Evolutionary conservation across 2,888 invertebrate genomes (phyloP).

Genomic region (Drosophila villosipedis): DNA sequence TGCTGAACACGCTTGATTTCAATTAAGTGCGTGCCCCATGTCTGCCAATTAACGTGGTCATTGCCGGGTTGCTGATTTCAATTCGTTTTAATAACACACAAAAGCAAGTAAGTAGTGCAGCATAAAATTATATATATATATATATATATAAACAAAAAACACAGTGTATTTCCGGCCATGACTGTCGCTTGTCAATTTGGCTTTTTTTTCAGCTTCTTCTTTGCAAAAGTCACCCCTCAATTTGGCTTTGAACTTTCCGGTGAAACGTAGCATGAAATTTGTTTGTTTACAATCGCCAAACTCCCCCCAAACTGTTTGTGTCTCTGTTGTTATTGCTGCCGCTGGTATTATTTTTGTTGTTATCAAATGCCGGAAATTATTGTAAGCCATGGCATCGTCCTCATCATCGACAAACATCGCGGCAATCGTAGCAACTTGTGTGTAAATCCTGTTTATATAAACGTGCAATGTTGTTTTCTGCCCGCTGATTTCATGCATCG

Average conservation of each 20-base stretch:
- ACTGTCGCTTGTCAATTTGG: conserved; percentile 68
- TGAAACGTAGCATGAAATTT: conserved; percentile 77
- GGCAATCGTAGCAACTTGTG: conserved; percentile 56
- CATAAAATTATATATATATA: neutral
- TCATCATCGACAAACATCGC: conserved; percentile 51
- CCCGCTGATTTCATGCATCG: conserved; percentile 75
- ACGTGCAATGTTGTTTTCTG: conserved; percentile 37
- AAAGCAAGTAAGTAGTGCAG: conserved; percentile 9
- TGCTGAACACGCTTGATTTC: conserved; percentile 65
- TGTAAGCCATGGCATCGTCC: conserved; percentile 62
- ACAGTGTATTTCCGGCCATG: conserved; percentile 62
- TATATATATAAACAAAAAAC: neutral
- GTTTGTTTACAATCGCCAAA: conserved; percentile 77
- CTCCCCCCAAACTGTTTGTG: conserved; percentile 28
- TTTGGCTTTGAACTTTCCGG: conserved; percentile 65
- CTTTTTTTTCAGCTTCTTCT: conserved; percentile 26
- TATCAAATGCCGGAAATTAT: conserved; percentile 82
- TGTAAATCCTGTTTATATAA: conserved; percentile 74
- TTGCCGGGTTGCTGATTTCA: conserved; percentile 52
- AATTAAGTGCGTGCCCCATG: conserved; percentile 48
- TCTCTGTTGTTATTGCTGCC: conserved; percentile 11
- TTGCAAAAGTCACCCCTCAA: conserved; percentile 25
- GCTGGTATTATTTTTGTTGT: conserved; percentile 40
- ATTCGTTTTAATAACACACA: conserved; percentile 47
- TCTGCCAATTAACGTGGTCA: conserved; percentile 68